Evolutionary conservation across 2,888 invertebrate species (phyloP).

Genomic region (Allygus modestus): DNA sequence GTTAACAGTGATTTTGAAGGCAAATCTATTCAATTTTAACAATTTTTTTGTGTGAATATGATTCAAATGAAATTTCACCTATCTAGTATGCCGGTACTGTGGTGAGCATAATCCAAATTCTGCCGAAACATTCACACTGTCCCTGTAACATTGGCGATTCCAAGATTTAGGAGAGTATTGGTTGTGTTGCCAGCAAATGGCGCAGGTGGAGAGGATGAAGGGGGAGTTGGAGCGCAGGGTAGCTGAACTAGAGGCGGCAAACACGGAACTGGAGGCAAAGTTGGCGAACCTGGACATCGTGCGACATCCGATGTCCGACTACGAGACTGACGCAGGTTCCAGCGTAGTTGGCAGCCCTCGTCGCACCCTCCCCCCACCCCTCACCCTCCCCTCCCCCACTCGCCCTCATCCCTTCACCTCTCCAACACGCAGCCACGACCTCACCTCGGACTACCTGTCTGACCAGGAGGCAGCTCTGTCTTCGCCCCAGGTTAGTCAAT

Average conservation of each 20-base stretch:
- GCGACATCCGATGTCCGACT: constrained; percentile 64
- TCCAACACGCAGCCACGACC: constrained; percentile 66
- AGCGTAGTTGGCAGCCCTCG: constrained; percentile 52
- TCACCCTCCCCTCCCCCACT: constrained; percentile 40
- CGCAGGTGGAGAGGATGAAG: constrained; percentile 73
- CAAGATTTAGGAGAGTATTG: too few species aligned
- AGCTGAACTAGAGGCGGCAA: constrained; percentile 74
- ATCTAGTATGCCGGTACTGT: too few species aligned
- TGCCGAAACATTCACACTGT: too few species aligned
- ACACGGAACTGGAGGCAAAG: constrained; percentile 74
- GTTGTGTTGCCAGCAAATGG: constrained; percentile 45
- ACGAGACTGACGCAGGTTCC: constrained; percentile 65
- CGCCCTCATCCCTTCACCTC: constrained; percentile 40
- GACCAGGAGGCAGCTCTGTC: constrained; percentile 66
- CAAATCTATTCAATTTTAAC: too few species aligned
- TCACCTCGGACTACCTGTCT: constrained; percentile 69
- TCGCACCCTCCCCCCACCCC: constrained; percentile 41
- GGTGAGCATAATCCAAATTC: too few species aligned
- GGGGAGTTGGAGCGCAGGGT: constrained; percentile 74
- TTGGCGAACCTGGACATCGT: constrained; percentile 73
- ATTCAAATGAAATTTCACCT: too few species aligned
- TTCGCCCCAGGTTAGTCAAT: constrained; percentile 62
- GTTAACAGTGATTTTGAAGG: too few species aligned
- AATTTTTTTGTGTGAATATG: too few species aligned
- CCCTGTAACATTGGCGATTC: too few species aligned